Conservation (phyloP, 2,888 invertebrate species). For the Cephalotes varians region DNA sequence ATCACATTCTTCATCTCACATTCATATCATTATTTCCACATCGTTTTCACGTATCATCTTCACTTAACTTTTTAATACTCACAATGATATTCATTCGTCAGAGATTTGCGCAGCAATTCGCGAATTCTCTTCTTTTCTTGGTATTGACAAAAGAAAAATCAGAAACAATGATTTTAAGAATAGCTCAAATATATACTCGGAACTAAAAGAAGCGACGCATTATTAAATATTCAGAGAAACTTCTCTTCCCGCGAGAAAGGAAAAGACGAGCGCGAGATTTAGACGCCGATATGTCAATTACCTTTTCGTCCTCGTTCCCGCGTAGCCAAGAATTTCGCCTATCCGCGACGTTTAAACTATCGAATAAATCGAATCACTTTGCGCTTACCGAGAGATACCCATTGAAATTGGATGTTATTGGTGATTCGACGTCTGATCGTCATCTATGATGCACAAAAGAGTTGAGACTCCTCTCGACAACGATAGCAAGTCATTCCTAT, state of each 20-base stretch:
- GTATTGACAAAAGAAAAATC: neutral
- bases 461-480: constrained; percentile 30
- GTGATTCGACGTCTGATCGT: constrained; percentile 58
- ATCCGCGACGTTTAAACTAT: constrained; percentile 27
- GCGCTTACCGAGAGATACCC: constrained; percentile 40
- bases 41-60: neutral
- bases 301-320: constrained; percentile 27
- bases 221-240: constrained; percentile 39
- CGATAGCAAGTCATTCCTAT: constrained; percentile 35
- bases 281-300: constrained; percentile 49
- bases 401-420: constrained; percentile 43
- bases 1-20: neutral
- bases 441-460: constrained; percentile 46
- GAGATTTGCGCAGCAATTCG: neutral
- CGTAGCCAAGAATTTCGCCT: constrained; percentile 27
- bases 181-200: neutral
- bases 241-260: constrained; percentile 7
- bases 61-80: neutral
- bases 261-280: constrained; percentile 40
- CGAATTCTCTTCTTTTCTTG: neutral
- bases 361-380: constrained; percentile 48
- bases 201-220: constrained; percentile 4
- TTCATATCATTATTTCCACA: neutral
- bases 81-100: neutral
- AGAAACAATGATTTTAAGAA: neutral